These are phyloP conservation scores for Oxytorus armatus DNA, from an alignment of 2,888 invertebrate species.

Conservation along the genomic window DNA sequence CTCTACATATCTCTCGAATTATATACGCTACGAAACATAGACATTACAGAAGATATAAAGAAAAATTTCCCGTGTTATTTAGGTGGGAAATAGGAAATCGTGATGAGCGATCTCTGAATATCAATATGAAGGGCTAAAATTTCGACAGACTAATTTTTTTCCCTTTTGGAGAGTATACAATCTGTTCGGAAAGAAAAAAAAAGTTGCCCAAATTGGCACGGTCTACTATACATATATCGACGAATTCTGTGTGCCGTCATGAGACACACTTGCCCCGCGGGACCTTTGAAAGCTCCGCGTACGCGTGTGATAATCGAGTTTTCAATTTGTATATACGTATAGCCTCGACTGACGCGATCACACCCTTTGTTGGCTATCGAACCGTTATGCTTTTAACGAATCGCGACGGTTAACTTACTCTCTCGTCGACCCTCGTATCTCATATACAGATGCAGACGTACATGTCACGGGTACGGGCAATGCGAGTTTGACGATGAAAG, in stretches of 20 bases:
- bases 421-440: conserved; percentile 56
- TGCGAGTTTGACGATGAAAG: conserved; percentile 25
- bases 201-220: too few species aligned
- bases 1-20: too few species aligned
- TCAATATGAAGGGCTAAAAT: too few species aligned
- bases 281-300: conserved; percentile 75
- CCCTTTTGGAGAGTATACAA: too few species aligned
- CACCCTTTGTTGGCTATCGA: conserved; percentile 74
- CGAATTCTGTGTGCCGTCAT: conserved; percentile 9
- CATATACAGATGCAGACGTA: conserved; percentile 46
- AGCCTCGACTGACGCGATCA: conserved; percentile 75
- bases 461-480: conserved; percentile 26
- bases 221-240: conserved; percentile 31
- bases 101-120: too few species aligned
- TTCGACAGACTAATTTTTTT: too few species aligned
- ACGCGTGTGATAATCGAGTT: conserved; percentile 78
- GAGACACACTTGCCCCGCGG: conserved; percentile 52
- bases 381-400: conserved; percentile 79
- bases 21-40: too few species aligned
- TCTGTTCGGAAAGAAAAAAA: too few species aligned
- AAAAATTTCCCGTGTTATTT: too few species aligned
- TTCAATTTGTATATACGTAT: conserved; percentile 58
- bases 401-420: conserved; percentile 73
- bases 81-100: too few species aligned
- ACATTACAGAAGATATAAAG: too few species aligned